These are phyloP conservation scores for Anorthoa munda DNA, from an alignment of 2,888 invertebrate genomes.

Conservation along the genomic window DNA sequence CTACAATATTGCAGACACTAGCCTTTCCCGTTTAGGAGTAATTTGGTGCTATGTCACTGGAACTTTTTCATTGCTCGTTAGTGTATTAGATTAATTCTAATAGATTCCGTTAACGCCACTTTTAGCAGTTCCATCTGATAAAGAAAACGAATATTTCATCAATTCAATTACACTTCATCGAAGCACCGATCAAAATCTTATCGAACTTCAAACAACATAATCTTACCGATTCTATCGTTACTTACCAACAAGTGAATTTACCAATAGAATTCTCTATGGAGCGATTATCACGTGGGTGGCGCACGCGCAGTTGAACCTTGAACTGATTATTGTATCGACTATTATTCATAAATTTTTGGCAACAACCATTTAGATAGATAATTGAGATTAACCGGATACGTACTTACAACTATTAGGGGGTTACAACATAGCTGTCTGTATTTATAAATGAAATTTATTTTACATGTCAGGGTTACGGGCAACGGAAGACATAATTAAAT, in stretches of 20 bases:
- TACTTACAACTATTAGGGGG: conserved; percentile 53
- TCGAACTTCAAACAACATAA: conserved; percentile 22
- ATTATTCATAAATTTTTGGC: conserved; percentile 81
- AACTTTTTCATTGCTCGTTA: no score
- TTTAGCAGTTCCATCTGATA: conserved; percentile 21
- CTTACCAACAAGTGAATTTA: conserved; percentile 55
- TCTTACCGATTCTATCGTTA: conserved; percentile 28
- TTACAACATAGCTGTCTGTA: conserved; percentile 57
- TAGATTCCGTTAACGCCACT: neutral
- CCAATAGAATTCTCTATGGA: conserved; percentile 50
- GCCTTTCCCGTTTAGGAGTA: no score
- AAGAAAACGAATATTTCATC: conserved; percentile 19
- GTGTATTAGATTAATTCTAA: no score
- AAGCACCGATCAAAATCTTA: conserved; percentile 31
- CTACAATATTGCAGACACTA: no score
- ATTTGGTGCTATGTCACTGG: no score
- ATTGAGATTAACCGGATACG: conserved; percentile 74
- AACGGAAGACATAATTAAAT: conserved; percentile 23
- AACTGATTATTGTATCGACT: conserved; percentile 74
- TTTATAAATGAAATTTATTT: conserved; percentile 57
- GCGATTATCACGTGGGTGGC: conserved; percentile 69
- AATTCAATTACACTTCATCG: conserved; percentile 43
- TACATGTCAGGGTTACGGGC: conserved; percentile 49
- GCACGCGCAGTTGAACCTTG: conserved; percentile 76
- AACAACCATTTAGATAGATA: conserved; percentile 78